phyloP scores from a whole-genome alignment of 2,888 invertebrate genomes.

The Amiota minor region DNA sequence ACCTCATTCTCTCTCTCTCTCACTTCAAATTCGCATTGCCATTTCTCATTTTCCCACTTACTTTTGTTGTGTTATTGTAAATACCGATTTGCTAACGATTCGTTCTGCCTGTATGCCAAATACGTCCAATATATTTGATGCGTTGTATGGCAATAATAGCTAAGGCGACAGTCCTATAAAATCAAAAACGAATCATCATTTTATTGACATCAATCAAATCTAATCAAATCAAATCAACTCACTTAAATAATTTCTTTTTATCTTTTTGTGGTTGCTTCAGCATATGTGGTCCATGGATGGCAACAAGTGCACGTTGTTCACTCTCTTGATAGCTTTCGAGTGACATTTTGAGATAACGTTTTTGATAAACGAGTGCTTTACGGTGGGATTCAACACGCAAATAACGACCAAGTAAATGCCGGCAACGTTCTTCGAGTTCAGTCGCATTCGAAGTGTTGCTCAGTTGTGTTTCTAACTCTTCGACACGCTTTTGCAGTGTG shows the following conservation, averaged over 20 bases:
- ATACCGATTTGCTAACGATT: slow-evolving; percentile 75
- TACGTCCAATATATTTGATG: slow-evolving; percentile 79
- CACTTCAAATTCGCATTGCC: neutral
- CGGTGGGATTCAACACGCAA: slow-evolving; percentile 88
- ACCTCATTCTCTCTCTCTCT: too few relatives aligned
- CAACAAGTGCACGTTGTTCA: slow-evolving; percentile 65
- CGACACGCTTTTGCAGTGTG: slow-evolving; percentile 74
- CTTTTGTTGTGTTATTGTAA: slow-evolving; percentile 72
- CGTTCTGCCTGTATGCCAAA: slow-evolving; percentile 79
- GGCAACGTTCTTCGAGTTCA: slow-evolving; percentile 74
- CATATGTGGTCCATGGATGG: slow-evolving; percentile 40
- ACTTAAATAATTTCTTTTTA: slow-evolving; percentile 72
- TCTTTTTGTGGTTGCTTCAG: slow-evolving; percentile 44
- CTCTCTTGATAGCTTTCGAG: slow-evolving; percentile 73
- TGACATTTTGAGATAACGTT: slow-evolving; percentile 86
- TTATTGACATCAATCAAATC: too few relatives aligned
- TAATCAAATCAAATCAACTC: slow-evolving; percentile 39
- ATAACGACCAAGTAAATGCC: slow-evolving; percentile 80
- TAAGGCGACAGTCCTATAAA: slow-evolving; percentile 75
- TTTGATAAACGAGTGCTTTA: slow-evolving; percentile 92
- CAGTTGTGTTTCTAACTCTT: slow-evolving; percentile 70
- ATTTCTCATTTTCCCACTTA: slow-evolving; percentile 47
- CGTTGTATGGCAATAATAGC: slow-evolving; percentile 78
- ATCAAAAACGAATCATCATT: neutral
- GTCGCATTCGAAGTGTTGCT: slow-evolving; percentile 58